Conservation (phyloP, 2,888 invertebrate genomes). For the Alsophila aescularia region DNA sequence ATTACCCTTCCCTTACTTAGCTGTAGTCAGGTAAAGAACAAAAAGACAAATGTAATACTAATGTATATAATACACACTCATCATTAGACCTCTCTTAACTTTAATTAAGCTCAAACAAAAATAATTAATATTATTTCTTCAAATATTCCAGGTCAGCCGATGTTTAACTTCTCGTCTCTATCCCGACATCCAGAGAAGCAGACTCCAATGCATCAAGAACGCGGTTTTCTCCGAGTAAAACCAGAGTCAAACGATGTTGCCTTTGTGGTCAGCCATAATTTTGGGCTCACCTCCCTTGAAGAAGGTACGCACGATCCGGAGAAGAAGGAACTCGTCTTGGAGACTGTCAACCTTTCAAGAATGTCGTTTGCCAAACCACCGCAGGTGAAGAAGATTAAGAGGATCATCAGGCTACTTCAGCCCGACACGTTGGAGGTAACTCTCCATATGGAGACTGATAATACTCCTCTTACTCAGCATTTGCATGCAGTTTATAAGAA, state of each 20-base stretch:
- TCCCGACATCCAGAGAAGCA: conserved; percentile 81
- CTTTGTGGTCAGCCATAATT: conserved; percentile 85
- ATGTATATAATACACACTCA: too few relatives aligned
- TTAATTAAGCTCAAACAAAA: too few relatives aligned
- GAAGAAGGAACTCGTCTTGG: conserved; percentile 72
- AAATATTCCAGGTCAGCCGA: conserved; percentile 84
- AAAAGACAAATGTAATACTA: too few relatives aligned
- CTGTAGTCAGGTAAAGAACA: too few relatives aligned
- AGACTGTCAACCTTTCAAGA: conserved; percentile 73
- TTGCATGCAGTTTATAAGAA: conserved; percentile 79
- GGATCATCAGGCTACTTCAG: conserved; percentile 61
- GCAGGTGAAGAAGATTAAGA: conserved; percentile 71
- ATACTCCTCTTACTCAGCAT: conserved; percentile 81
- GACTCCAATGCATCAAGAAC: conserved; percentile 86
- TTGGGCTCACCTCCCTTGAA: conserved; percentile 85
- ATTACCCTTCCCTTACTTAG: too few relatives aligned
- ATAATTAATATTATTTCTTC: too few relatives aligned
- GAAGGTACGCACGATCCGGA: conserved; percentile 79
- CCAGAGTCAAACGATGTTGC: conserved; percentile 81
- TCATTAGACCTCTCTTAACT: too few relatives aligned
- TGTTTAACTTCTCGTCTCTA: conserved; percentile 82
- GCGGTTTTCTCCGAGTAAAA: conserved; percentile 85
- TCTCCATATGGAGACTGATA: conserved; percentile 83
- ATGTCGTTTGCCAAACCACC: conserved; percentile 83
- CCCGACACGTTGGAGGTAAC: conserved; percentile 69